These are phyloP conservation scores for Hydrolagus colliei DNA, from an alignment of 2,797 vertebrate species.

Conservation along the genomic window DNA sequence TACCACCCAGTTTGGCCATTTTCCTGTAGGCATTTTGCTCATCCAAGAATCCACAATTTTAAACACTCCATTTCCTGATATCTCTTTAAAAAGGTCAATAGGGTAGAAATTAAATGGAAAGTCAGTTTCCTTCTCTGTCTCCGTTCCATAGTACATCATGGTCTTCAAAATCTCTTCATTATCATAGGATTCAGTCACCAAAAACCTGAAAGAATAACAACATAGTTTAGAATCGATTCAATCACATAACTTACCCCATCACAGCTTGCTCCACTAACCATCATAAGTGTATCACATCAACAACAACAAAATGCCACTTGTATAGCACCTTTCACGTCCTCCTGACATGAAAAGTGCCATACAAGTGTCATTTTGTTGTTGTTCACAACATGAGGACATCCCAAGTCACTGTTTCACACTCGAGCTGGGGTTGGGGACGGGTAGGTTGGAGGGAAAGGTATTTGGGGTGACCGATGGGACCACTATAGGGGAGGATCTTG, in stretches of 20 bases:
- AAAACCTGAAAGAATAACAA: slow-evolving; percentile 59
- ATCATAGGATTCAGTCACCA: slow-evolving; percentile 72
- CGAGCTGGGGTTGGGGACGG: no score
- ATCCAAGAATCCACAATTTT: slow-evolving; percentile 77
- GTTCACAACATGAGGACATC: no score
- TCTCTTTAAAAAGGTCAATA: slow-evolving; percentile 57
- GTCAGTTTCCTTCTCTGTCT: slow-evolving; percentile 72
- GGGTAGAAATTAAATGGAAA: slow-evolving; percentile 88
- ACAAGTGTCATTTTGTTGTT: no score
- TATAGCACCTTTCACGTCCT: no score
- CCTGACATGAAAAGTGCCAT: no score
- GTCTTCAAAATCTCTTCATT: slow-evolving; percentile 66
- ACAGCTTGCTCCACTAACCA: background rate
- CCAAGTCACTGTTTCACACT: no score
- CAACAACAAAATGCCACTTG: no score
- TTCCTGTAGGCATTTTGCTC: slow-evolving; percentile 79
- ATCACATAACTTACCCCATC: background rate
- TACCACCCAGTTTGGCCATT: slow-evolving; percentile 95
- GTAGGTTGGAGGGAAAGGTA: no score
- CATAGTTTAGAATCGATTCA: background rate
- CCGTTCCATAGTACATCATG: slow-evolving; percentile 84
- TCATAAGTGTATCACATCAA: background rate
- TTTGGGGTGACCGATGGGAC: no score
- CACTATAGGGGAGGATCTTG: no score
- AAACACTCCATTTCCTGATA: slow-evolving; percentile 61